Base-by-base conservation (phyloP, 2,797 vertebrate genomes). In the Hoplostethus mediterraneus region DNA sequence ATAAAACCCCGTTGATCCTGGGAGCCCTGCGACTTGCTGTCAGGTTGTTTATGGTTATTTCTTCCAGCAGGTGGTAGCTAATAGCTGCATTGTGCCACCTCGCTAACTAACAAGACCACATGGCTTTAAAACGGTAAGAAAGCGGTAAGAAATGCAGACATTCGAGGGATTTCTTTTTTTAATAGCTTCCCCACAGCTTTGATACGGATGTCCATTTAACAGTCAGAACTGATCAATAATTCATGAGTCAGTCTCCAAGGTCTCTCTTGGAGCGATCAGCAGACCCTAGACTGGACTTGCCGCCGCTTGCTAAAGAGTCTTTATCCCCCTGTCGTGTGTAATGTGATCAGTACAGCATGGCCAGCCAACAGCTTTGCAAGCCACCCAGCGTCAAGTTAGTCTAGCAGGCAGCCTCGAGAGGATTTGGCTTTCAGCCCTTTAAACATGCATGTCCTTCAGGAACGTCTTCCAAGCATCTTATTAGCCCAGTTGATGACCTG, bases 261-360 rank as follows among this genome's bases (percentile, higher is more conserved):
- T 77, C 36, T 71, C 7, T 52, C 73, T 71, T 40, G 73, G 80
- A 75, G 65, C 79, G 69, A 72, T 77, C 74, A 71, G 76, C 63
- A 64, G 40, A 73, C 45, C 49, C 17, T 16, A 57, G 55, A 77
- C 48, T 70, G 79, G 73, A 21, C 63, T 77, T 63, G 76, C 74
- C 65, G 76, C 74, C 31, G 11, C 60, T 67, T 57, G 47, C 62
- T 36, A 59, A 63, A 71, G 58, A 81, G 79, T 72, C 79, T 87
- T 83, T 80, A 82, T 85, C 76, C 64, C 62, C 71, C 75, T 69
- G 76, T 77, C 77, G 81, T 69, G 61, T 75, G 78, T 85, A 87
- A 89, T 80, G 73, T 70, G 88, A 91, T 90, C 87, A 71, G 79
- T 57, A 42, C 51, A 79, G 58, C 79, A 73, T 69, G 87, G 76